Evolutionary conservation across 2,888 invertebrate genomes (phyloP).

Genomic region (Byasa hedistus): DNA sequence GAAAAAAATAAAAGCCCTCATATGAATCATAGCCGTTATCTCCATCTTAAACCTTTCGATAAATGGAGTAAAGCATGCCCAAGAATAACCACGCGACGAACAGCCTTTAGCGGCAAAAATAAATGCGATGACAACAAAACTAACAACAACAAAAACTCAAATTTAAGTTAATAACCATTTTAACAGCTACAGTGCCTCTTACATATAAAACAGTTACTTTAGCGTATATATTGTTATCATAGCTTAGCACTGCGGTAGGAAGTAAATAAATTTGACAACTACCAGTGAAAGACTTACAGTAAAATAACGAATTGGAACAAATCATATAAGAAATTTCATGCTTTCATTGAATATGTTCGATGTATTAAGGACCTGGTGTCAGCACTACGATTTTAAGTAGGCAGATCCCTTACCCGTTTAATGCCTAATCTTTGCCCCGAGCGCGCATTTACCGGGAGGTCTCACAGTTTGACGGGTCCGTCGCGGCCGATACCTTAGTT

Average conservation of each 20-base stretch:
- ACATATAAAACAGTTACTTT: no score
- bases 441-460: slow-evolving; percentile 54
- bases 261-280: no score
- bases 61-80: slow-evolving; percentile 47
- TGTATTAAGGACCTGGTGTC: no score
- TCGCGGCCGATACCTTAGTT: slow-evolving; percentile 42
- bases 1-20: slow-evolving; percentile 43
- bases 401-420: neutral
- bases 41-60: slow-evolving; percentile 60
- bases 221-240: no score
- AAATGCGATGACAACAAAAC: no score
- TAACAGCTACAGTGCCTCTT: no score
- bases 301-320: no score
- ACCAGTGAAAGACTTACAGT: no score
- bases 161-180: no score
- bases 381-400: neutral
- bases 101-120: neutral
- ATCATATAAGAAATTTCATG: neutral
- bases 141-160: no score
- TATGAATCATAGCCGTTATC: slow-evolving; percentile 67
- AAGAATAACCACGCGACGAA: slow-evolving; percentile 33
- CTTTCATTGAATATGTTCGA: no score
- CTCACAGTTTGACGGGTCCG: slow-evolving; percentile 43
- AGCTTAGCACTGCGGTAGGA: no score
- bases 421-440: slow-evolving; percentile 34